Percentiles rank a stretch among this genome's conserved stretches.
These are phyloP conservation scores for Macroteleia sp. DNA, from an alignment of 2,888 invertebrate genomes.

Conservation along the genomic window DNA sequence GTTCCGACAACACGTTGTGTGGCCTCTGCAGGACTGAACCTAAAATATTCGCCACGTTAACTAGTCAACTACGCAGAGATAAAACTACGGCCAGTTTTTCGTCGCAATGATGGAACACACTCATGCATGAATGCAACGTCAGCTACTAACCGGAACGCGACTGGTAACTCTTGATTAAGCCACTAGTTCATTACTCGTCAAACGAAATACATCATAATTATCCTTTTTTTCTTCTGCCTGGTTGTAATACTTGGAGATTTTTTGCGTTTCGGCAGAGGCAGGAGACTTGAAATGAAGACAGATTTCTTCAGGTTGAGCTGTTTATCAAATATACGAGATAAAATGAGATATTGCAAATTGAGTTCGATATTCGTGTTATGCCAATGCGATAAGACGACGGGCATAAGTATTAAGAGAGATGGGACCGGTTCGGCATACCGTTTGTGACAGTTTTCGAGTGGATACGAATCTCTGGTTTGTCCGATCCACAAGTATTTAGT, in stretches of 20 bases:
- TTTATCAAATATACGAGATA: conserved; percentile 46
- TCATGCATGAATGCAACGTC: conserved; percentile 81
- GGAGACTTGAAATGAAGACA: conserved; percentile 20
- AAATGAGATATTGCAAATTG: conserved; percentile 63
- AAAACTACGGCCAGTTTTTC: conserved; percentile 72
- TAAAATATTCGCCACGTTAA: conserved; percentile 71
- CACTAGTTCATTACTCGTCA: conserved; percentile 19
- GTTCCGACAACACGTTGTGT: conserved; percentile 81
- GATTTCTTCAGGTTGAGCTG: conserved; percentile 18
- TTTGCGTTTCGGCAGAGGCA: background rate
- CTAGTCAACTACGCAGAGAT: conserved; percentile 58
- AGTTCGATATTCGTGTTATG: conserved; percentile 71
- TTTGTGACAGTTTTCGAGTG: conserved; percentile 77
- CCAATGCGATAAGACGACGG: conserved; percentile 69
- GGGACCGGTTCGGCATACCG: conserved; percentile 71
- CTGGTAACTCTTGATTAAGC: conserved; percentile 76
- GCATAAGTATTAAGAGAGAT: conserved; percentile 79
- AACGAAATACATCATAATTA: conserved; percentile 28
- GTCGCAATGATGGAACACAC: conserved; percentile 63
- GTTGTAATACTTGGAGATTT: background rate
- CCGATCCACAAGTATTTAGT: conserved; percentile 77
- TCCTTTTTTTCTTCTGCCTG: background rate
- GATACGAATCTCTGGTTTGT: conserved; percentile 63
- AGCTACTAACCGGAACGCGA: conserved; percentile 71
- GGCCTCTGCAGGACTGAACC: conserved; percentile 68